Percentiles rank a stretch among this genome's conserved stretches.
phyloP scores from a whole-genome alignment of 2,888 invertebrate genomes.

The Ormyrus labotus region DNA sequence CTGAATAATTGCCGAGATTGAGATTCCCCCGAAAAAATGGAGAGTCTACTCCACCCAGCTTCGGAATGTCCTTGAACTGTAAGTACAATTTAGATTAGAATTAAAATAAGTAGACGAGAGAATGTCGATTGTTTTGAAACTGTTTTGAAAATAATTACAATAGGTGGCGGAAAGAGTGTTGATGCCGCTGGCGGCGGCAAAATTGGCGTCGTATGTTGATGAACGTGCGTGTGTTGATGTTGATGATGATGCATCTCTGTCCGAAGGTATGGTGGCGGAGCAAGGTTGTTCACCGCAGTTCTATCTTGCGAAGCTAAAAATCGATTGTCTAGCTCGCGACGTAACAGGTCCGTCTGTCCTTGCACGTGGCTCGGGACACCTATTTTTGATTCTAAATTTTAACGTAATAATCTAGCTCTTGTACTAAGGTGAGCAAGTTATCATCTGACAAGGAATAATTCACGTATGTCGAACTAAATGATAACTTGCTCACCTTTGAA shows the following conservation, averaged over 20 bases:
- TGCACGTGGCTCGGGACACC: constrained; percentile 68
- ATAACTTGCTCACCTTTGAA: constrained; percentile 14
- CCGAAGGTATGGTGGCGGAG: constrained; percentile 81
- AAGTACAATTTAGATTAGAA: neutral
- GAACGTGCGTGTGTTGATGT: constrained; percentile 94
- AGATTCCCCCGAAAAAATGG: constrained; percentile 87
- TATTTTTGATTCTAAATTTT: constrained; percentile 62
- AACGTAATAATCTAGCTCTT: constrained; percentile 42
- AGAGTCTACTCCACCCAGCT: constrained; percentile 86
- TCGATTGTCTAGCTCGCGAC: constrained; percentile 92
- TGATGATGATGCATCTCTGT: constrained; percentile 96
- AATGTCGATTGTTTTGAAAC: neutral
- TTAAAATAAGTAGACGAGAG: neutral
- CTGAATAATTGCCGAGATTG: constrained; percentile 87
- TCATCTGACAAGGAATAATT: neutral
- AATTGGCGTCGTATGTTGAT: constrained; percentile 87
- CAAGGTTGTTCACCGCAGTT: constrained; percentile 72
- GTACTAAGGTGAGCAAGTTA: neutral
- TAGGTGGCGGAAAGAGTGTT: constrained; percentile 80
- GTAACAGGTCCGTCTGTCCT: constrained; percentile 86
- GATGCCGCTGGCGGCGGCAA: constrained; percentile 79
- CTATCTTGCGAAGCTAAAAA: constrained; percentile 92
- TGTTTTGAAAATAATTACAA: constrained; percentile 77
- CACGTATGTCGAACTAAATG: neutral
- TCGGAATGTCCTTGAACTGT: constrained; percentile 92